Evolutionary conservation across 2,113 vertebrate genomes (phyloP).

Genomic region (Prinia subflava): DNA sequence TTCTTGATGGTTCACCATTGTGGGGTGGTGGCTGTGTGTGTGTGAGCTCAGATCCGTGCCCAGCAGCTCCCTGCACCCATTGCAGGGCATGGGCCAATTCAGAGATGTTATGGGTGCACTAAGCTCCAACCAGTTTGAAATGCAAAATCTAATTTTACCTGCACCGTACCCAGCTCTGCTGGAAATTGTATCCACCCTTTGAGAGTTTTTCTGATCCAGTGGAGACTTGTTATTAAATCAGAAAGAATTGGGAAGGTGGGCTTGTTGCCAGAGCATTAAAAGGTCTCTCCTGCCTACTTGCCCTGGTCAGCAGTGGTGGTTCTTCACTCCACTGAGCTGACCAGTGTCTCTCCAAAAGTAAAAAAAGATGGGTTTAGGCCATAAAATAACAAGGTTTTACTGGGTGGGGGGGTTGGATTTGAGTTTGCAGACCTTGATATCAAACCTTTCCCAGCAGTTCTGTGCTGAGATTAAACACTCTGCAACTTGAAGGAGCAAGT

Average conservation of each 20-base stretch:
- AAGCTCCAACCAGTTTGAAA: neutral
- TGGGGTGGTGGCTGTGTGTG: neutral
- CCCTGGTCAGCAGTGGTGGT: neutral
- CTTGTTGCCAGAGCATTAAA: accelerated
- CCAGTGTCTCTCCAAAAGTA: neutral
- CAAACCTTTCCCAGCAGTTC: neutral
- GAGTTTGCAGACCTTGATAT: neutral
- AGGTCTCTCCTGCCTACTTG: neutral
- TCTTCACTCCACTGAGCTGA: neutral
- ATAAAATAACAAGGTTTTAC: neutral
- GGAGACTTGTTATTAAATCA: neutral
- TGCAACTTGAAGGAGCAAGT: conserved; percentile 4
- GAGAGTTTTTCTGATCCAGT: neutral
- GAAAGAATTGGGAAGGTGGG: neutral
- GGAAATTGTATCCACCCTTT: neutral
- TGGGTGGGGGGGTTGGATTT: accelerated
- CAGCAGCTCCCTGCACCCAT: neutral
- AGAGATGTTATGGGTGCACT: neutral
- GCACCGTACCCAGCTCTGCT: neutral
- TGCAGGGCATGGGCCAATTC: accelerated
- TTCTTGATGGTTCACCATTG: neutral
- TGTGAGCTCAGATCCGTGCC: neutral
- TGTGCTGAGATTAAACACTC: neutral
- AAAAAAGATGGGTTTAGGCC: neutral
- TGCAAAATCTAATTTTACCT: neutral